Base-by-base conservation (phyloP, 2,113 vertebrate species). In the Epinephelus moara region DNA sequence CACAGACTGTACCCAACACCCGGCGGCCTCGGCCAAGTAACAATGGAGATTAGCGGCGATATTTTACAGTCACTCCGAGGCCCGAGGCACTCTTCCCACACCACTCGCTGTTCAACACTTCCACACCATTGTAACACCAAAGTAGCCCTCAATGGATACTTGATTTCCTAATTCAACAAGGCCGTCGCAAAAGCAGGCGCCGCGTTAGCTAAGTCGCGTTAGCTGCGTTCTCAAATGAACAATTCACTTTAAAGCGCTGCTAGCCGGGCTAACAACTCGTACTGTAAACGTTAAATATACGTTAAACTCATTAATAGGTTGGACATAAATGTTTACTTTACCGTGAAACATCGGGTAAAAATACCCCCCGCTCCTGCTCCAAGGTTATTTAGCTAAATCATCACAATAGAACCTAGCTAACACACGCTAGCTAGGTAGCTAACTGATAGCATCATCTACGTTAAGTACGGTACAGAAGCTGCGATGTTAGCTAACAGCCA, bases 301-400 rank as follows among this genome's bases (percentile, higher is more conserved):
- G 12, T 55, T 27, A 10, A 50, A 19, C 18, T 17, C 25, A 10
- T 8, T 6, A 21, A 17, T 12, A 64, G 4, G 33, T 9, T 8
- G 4, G 12, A 14, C 49, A 7, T 21, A 6, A 37, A 12, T 2
- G 6, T 57, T 73, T 45, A 74, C n/a, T 78, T 68, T n/a, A 14
- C 1, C 3, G 27, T 47, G 14, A 85, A 71, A 37, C 18, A 61
- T 47, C 13, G 1, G 6, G 13, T 4, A 23, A 18, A 75, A 78
- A 25, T 25, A 37, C 30, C 1, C 13, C n/a, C 9, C 37, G 52
- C 59, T 47, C 45, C 55, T 15, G 55, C 52, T 86, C 84, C 91
- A 91, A 94, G 91, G 90, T 95, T 94, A 93, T 90, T 94, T 73
- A 81, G 92, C 89, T 85, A 85, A 85, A 89, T 87, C 88, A 92